Percentiles rank a stretch among this genome's conserved stretches.
Evolutionary conservation across 2,113 vertebrate genomes (phyloP).

Genomic region (Oncorhynchus clarkii): DNA sequence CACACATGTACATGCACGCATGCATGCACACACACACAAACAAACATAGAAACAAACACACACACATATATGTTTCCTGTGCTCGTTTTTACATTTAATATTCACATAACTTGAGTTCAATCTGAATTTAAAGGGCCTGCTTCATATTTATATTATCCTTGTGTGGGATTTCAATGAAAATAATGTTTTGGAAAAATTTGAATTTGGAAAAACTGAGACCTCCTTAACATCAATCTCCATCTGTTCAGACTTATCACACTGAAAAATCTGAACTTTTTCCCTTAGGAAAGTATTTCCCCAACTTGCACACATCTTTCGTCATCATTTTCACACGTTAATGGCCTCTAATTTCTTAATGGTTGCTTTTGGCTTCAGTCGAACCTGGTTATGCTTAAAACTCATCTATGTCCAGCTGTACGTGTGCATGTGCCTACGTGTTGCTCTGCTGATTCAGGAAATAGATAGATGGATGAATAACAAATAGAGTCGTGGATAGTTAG

Average conservation of each 20-base stretch:
- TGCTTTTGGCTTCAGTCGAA: background rate
- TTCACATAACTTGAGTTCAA: slow-evolving; percentile 18
- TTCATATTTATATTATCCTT: slow-evolving; percentile 13
- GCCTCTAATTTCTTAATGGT: background rate
- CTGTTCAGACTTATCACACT: background rate
- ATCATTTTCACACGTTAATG: background rate
- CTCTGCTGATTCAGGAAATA: slow-evolving; percentile 44
- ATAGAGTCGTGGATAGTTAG: slow-evolving; percentile 27
- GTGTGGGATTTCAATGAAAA: slow-evolving; percentile 16
- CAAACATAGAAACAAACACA: no score
- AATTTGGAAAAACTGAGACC: slow-evolving; percentile 30
- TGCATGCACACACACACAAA: background rate
- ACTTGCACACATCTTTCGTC: background rate
- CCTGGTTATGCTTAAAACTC: background rate
- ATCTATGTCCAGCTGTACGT: slow-evolving; percentile 39
- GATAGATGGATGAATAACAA: slow-evolving; percentile 47
- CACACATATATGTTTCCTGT: no score
- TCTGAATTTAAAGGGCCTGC: slow-evolving; percentile 30
- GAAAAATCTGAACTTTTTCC: background rate
- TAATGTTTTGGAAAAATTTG: background rate
- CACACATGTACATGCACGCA: background rate
- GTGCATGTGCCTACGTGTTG: slow-evolving; percentile 18
- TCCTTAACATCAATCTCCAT: slow-evolving; percentile 25
- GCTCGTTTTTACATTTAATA: background rate
- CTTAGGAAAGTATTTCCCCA: background rate